Conservation (phyloP, 2,113 vertebrate species). For the Ovis canadensis region DNA sequence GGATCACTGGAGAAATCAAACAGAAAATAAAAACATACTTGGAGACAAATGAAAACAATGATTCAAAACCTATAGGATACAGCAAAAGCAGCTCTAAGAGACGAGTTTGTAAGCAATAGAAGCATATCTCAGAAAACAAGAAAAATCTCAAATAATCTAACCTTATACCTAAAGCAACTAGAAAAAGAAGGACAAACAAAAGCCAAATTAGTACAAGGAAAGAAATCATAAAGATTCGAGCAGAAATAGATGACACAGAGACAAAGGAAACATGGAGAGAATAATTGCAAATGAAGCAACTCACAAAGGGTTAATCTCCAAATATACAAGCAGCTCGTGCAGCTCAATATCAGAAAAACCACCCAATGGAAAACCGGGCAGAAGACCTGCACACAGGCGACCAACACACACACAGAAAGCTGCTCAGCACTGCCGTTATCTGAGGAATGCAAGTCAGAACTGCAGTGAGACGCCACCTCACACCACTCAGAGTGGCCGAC, state of each 20-base stretch:
- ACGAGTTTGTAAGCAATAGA: neutral
- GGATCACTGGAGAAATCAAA: neutral
- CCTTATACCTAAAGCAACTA: neutral
- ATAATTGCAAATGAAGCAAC: neutral
- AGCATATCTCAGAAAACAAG: neutral
- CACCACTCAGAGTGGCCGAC: neutral
- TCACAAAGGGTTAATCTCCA: neutral
- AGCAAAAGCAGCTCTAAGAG: neutral
- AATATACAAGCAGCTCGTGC: neutral
- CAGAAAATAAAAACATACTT: neutral
- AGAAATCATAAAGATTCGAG: neutral
- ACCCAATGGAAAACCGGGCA: neutral
- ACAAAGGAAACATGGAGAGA: neutral
- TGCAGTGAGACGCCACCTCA: neutral
- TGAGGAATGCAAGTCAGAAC: neutral
- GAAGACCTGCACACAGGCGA: neutral
- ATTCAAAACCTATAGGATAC: neutral
- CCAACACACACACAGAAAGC: neutral
- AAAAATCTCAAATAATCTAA: neutral
- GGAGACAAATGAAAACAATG: neutral
- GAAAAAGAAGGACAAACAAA: neutral
- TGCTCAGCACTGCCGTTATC: accelerated
- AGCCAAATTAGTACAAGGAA: neutral
- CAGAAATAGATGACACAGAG: neutral
- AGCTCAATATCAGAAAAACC: neutral